Evolutionary conservation across 2,888 invertebrate genomes (phyloP).

Genomic region (Malachius bipustulatus): DNA sequence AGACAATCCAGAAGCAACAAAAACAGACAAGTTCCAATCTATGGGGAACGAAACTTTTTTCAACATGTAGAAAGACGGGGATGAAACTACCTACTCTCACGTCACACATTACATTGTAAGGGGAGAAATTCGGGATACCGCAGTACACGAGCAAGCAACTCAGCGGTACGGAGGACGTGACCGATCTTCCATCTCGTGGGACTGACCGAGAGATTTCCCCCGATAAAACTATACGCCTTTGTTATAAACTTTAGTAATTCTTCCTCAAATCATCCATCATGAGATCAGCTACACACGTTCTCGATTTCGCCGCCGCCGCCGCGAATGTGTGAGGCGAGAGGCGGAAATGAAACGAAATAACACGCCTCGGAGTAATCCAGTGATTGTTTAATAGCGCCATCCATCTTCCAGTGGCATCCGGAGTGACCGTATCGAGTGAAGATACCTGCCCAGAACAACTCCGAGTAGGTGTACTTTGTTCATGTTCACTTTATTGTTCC

Average conservation of each 20-base stretch:
- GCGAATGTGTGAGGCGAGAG: neutral
- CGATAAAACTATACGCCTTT: slow-evolving; percentile 46
- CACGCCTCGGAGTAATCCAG: slow-evolving; percentile 3
- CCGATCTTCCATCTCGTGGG: slow-evolving; percentile 44
- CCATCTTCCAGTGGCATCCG: slow-evolving; percentile 1
- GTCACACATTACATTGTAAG: too few species aligned
- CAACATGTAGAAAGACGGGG: too few species aligned
- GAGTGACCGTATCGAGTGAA: slow-evolving; percentile 3
- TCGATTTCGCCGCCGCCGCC: slow-evolving; percentile 26
- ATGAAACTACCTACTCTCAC: too few species aligned
- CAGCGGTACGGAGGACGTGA: too few species aligned
- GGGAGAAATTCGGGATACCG: too few species aligned
- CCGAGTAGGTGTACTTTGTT: too few species aligned
- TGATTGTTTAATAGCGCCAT: slow-evolving; percentile 2
- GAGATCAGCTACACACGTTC: slow-evolving; percentile 34
- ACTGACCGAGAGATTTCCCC: slow-evolving; percentile 44
- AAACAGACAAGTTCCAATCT: too few species aligned
- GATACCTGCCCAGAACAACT: too few species aligned
- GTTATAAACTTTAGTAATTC: slow-evolving; percentile 39
- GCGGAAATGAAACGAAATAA: neutral
- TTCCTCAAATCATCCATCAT: slow-evolving; percentile 39
- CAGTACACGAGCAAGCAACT: too few species aligned
- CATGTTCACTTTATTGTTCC: too few species aligned
- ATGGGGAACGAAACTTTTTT: too few species aligned
- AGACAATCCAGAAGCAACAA: too few species aligned